Base-by-base conservation (phyloP, 2,797 vertebrate species). In the Simalia tracyae region DNA sequence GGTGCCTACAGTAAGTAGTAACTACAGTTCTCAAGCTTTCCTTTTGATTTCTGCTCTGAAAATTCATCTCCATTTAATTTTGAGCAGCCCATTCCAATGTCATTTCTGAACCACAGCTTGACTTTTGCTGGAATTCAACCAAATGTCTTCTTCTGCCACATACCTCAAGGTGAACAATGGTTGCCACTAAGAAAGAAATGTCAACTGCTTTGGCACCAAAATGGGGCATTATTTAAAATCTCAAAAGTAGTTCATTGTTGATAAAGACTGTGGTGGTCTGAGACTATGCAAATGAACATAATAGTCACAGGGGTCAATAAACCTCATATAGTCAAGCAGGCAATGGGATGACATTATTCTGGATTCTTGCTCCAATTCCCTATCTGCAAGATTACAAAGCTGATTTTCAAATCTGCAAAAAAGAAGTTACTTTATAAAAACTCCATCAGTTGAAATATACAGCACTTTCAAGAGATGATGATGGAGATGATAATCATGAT, bases 361-460 rank as follows among this genome's bases (percentile, higher is more conserved):
- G 90, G 90, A 26, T 84, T 92, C 94, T 93, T 91, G 72, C 84
- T 93, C 14, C 11, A 9, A 91, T 19, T 10, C 85, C 5, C 1
- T 93, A 94, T 76, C 95, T 94, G 93, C 94, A 84, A 97, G 88
- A 24, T 96, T 94, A 90, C 64, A 94, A 92, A 92, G 94, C 26
- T 94, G 8, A 54, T 95, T 94, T 94, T 92, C 94, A 95, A 95
- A 95, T 15, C 6, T 46, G 56, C 1, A 15, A 84, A 24, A 66
- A 50, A 6, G 42, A 76, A 10, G 66, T 15, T 93, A 50, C 87
- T 92, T 63, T 2, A 61, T 89, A 95, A 96, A 94, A 22, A 93
- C 46, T 87, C 59, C 68, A 59, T 5, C 4, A 91, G 95, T 95
- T 96, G 89, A 97, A 95, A 93, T 96, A 93, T 0, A 2, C 88